Evolutionary conservation across 2,888 invertebrate genomes (phyloP).

Genomic region (Drosophila borealis): DNA sequence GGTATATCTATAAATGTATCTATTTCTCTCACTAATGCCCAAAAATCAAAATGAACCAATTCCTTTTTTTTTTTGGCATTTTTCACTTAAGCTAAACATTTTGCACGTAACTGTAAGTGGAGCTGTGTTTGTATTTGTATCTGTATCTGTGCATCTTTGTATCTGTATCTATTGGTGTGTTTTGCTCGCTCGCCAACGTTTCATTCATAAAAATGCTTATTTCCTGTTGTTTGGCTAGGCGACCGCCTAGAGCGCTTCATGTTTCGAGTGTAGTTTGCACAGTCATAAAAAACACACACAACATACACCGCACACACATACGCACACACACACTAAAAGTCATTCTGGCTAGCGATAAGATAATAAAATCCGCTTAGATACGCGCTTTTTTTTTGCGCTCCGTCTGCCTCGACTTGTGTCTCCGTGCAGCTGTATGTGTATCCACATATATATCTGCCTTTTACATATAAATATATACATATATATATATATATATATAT

Average conservation of each 20-base stretch:
- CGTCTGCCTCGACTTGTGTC: constrained; percentile 33
- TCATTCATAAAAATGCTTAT: constrained; percentile 81
- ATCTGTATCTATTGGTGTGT: constrained; percentile 31
- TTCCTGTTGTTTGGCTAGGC: constrained; percentile 79
- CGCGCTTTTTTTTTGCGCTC: constrained; percentile 64
- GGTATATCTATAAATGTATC: no score
- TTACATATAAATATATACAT: constrained; percentile 12
- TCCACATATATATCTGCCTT: constrained; percentile 21
- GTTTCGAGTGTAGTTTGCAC: constrained; percentile 67
- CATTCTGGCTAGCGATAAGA: constrained; percentile 75
- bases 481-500: constrained; percentile 1
- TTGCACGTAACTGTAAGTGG: constrained; percentile 63
- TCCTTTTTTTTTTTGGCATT: constrained; percentile 34
- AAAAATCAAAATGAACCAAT: constrained; percentile 1
- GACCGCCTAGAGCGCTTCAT: constrained; percentile 63
- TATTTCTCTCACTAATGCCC: neutral
- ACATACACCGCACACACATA: constrained; percentile 8
- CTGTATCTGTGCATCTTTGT: constrained; percentile 15
- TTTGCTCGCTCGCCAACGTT: constrained; percentile 63
- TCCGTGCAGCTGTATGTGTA: constrained; percentile 6
- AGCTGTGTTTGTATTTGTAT: constrained; percentile 32
- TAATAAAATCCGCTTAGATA: constrained; percentile 80
- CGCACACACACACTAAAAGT: constrained; percentile 40
- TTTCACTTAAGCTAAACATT: constrained; percentile 61
- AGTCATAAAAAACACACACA: constrained; percentile 68